Percentiles rank a stretch among this genome's conserved stretches.
Evolutionary conservation across 2,888 invertebrate species (phyloP).

Genomic region (Tanytarsus gracilentus): DNA sequence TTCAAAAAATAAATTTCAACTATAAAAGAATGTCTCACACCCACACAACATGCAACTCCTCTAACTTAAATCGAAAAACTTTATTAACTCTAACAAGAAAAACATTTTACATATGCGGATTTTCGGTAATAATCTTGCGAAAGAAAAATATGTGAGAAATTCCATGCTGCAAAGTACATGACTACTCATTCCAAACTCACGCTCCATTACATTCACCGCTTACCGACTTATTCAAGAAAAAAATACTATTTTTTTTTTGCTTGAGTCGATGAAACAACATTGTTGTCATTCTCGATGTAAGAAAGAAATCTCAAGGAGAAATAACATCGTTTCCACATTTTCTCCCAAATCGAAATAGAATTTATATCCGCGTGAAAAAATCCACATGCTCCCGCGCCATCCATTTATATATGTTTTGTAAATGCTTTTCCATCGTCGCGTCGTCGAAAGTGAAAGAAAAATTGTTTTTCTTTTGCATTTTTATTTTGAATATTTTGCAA

Average conservation of each 20-base stretch:
- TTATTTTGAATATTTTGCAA: not conserved
- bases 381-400: conserved; percentile 12
- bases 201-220: not conserved
- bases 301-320: not conserved
- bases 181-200: too few relatives aligned
- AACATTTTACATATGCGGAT: too few relatives aligned
- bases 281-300: not conserved
- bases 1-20: too few relatives aligned
- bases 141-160: not conserved
- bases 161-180: too few relatives aligned
- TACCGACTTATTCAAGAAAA: not conserved
- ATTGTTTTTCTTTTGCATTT: not conserved
- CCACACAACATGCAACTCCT: too few relatives aligned
- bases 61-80: too few relatives aligned
- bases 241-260: too few relatives aligned
- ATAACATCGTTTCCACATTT: conserved; percentile 21
- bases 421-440: conserved; percentile 15
- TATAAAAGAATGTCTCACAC: too few relatives aligned
- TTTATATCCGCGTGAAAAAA: conserved; percentile 28
- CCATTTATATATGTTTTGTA: conserved; percentile 4
- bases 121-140: not conserved
- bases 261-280: not conserved
- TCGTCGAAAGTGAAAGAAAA: not conserved
- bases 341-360: conserved; percentile 7
- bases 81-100: too few relatives aligned